These are phyloP conservation scores for Cantharis nigra DNA, from an alignment of 2,888 invertebrate species.

Conservation along the genomic window DNA sequence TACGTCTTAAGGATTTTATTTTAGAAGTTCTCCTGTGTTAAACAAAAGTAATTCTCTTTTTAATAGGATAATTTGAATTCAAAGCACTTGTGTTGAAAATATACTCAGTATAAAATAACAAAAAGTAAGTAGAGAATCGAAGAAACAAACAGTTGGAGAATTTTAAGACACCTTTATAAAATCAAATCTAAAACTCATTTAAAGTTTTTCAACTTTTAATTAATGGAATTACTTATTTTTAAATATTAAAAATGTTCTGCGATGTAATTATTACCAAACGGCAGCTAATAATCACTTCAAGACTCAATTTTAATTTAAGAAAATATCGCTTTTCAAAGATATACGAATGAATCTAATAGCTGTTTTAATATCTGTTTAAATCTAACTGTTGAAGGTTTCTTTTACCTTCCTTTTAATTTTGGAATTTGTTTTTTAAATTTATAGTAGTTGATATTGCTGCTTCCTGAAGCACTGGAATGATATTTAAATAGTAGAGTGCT, in stretches of 20 bases:
- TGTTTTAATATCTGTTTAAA: no score
- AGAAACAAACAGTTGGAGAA: constrained; percentile 29
- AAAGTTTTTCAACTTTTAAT: not conserved
- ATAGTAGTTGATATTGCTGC: no score
- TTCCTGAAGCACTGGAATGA: no score
- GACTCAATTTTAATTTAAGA: not conserved
- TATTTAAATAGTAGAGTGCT: no score
- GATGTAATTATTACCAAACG: not conserved
- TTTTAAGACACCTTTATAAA: constrained; percentile 10
- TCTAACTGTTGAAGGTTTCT: no score
- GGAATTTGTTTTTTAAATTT: no score
- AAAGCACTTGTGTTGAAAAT: constrained; percentile 13
- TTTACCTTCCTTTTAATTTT: no score
- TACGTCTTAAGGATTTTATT: constrained; percentile 17
- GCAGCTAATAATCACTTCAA: not conserved
- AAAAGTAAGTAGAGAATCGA: constrained; percentile 24
- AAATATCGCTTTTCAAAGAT: no score
- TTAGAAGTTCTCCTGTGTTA: constrained; percentile 18
- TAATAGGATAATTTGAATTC: constrained; percentile 31
- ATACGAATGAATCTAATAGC: no score
- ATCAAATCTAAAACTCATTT: not conserved
- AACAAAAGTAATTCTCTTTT: constrained; percentile 10
- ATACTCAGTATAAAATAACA: constrained; percentile 25
- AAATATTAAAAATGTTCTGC: not conserved
- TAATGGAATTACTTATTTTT: not conserved